Percentiles rank a stretch among this genome's conserved stretches.
Conservation (phyloP, 2,888 invertebrate genomes). For the Furcula furcula region DNA sequence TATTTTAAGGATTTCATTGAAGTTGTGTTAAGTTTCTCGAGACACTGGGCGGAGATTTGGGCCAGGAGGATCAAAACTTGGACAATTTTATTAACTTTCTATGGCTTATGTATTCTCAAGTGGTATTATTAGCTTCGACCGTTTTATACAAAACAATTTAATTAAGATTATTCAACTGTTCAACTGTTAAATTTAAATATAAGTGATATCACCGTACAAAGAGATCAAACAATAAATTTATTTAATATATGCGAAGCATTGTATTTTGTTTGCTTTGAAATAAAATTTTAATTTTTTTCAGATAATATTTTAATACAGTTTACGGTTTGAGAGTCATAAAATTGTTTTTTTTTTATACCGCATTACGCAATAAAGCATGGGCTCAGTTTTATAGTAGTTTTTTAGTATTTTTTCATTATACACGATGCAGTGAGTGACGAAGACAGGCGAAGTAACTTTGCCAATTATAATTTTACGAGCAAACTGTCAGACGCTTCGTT, state of each 20-base stretch:
- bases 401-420: not conserved
- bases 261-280: too few relatives aligned
- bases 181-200: constrained; percentile 17
- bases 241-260: not conserved
- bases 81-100: constrained; percentile 49
- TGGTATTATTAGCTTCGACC: constrained; percentile 27
- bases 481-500: not conserved
- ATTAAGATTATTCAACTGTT: constrained; percentile 24
- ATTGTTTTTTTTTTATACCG: too few relatives aligned
- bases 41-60: constrained; percentile 48
- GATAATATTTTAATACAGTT: too few relatives aligned
- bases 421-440: not conserved
- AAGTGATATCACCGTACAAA: constrained; percentile 13
- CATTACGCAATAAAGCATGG: not conserved
- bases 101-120: constrained; percentile 45
- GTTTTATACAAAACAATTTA: constrained; percentile 31
- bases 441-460: not conserved
- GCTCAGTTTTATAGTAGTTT: not conserved
- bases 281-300: too few relatives aligned
- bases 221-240: not conserved
- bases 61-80: constrained; percentile 47
- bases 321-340: too few relatives aligned
- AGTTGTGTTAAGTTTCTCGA: constrained; percentile 46
- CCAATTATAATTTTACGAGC: constrained; percentile 1
- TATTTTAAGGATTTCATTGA: constrained; percentile 30